Evolutionary conservation across 2,888 invertebrate genomes (phyloP), one percentile per base, ranked within the genome.

Genomic region (Ectobius pallidus): DNA sequence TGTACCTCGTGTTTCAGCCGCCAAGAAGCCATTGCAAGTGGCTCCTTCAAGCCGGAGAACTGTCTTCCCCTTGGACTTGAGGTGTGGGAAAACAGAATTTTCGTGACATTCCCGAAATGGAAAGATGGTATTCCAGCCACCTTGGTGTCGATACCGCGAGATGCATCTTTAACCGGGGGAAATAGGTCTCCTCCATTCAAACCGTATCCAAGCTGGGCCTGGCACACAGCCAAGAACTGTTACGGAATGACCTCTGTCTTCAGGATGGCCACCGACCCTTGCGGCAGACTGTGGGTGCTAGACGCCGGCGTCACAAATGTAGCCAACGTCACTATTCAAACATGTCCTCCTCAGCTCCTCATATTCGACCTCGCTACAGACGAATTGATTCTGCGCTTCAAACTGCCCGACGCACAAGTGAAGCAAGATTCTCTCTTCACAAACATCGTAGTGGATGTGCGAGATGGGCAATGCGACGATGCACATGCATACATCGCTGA

Each of bases 291-390:
- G 3, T 94, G 94, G 94, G 87, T 93, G 0, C 83, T 94, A 73
- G 94, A 94, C 81, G 92, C 93, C 0, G 94, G 94, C 0, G 90
- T 91, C 79, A 88, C 91, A 3, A 88, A 93, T 78, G 91, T 93
- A 18, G 78, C 78, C 52, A 75, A 75, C n/a, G 63, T 87, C 90
- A 0, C 89, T 89, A 18, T 87, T 88, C n/a, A 84, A 84, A 34
- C 61, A 20, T 74, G 72, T 27, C 72, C 74, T n/a, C 74, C 0
- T 0, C 86, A 90, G 27, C 82, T 94, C 27, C 84, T 93, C 27
- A 84, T 93, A 52, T 94, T 92, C 80, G 91, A 93, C 79, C 82
- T 94, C 20, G 88, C 87, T 68, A 91, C 88, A 22, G 92, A 94
- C 79, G 86, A 87, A 69, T 81, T 93, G 16, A 77, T 93, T n/a